Percentiles rank a stretch among this genome's conserved stretches.
Evolutionary conservation across 2,888 invertebrate species (phyloP).

Genomic region (Melanostoma scalare): DNA sequence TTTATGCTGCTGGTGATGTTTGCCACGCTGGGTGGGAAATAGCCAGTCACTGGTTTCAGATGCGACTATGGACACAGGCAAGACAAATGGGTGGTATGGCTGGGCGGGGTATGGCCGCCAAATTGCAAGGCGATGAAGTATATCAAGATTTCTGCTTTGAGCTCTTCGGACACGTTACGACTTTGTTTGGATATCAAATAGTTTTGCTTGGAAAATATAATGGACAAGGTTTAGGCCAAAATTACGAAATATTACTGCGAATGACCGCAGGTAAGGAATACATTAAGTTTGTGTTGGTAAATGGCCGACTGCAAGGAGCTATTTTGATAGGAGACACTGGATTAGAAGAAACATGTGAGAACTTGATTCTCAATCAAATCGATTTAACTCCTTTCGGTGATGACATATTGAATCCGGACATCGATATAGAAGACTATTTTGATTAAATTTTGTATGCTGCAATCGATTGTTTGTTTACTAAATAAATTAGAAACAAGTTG

Average conservation of each 20-base stretch:
- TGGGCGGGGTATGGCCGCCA: conserved; percentile 91
- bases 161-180: conserved; percentile 97
- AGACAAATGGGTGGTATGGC: conserved; percentile 98
- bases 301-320: conserved; percentile 94
- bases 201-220: conserved; percentile 95
- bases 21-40: conserved; percentile 91
- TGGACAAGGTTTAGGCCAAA: conserved; percentile 91
- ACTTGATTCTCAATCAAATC: conserved; percentile 96
- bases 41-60: conserved; percentile 94
- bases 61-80: conserved; percentile 99
- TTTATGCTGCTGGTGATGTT: conserved; percentile 98
- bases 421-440: conserved; percentile 99
- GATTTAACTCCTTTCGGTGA: conserved; percentile 94
- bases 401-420: conserved; percentile 95
- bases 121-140: conserved; percentile 84
- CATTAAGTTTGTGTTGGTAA: conserved; percentile 92
- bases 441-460: conserved; percentile 84
- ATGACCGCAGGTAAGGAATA: conserved; percentile 91
- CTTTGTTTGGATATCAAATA: conserved; percentile 96
- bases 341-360: conserved; percentile 98
- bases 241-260: conserved; percentile 93
- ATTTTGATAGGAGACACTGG: conserved; percentile 98
- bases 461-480: conserved; percentile 42
- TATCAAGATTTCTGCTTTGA: conserved; percentile 98
- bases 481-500: neutral